Evolutionary conservation across 2,888 invertebrate genomes (phyloP), one percentile per base, ranked within the genome.

Genomic region (Pyrgus malvae): DNA sequence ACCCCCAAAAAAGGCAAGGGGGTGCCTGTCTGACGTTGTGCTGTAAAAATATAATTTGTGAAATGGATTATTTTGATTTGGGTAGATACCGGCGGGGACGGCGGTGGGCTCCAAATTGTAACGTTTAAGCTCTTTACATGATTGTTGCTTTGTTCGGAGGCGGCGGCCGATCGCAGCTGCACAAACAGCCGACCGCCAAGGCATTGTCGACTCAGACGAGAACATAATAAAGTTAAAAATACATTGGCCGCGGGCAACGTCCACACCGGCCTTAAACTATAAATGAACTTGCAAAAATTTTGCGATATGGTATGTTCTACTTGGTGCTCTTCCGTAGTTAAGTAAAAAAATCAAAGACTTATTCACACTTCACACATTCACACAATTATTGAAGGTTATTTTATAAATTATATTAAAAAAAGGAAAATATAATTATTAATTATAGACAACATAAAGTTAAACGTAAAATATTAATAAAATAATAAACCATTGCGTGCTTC

Each of bases 101-200:
- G 61, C 56, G 53, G 66, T 76, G 72, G 76, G 71, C 60, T 72
- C 64, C 66, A 66, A 77, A 79, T 76, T 69, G 76, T 73, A 74
- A 74, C 76, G 68, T 78, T 83, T 80, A 85, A 84, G 77, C 85
- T 78, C 73, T 75, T 80, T 78, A 82, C 75, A 80, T 70, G 75
- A 79, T 78, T 76, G 74, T 75, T 72, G 69, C 64, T 77, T 79
- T 84, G 80, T 82, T 55, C 67, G 57, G 67, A 70, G 70, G 74
- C 69, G 75, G 69, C 63, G 65, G 55, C 56, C 40, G 54, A 29
- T 21, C 42, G 66, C 72, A 70, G 70, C 70, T 72, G 70, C 65
- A 65, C 68, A 67, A 72, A 70, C 61, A 72, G n/a, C n/a, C 19
- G 5, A 6, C 5, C 1, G 0, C 14, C 9, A 19, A 12, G 6